A percentile compares a stretch with the other conserved stretches of the same genome.
Evolutionary conservation across 2,113 vertebrate species (phyloP).

Genomic region (Cyanocitta stelleri): DNA sequence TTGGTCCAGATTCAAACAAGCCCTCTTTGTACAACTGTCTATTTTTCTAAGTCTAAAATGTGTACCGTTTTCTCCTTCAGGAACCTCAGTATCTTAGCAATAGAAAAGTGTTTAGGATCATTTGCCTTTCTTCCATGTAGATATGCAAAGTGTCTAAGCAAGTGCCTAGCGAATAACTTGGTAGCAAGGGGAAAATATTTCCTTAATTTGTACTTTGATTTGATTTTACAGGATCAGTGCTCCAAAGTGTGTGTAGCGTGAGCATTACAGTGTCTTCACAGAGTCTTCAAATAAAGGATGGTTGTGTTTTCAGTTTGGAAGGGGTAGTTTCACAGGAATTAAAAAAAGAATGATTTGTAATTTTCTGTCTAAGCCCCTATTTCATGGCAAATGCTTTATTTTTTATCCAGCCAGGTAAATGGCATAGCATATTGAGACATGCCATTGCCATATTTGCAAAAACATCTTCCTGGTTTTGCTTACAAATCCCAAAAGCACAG

Average conservation of each 20-base stretch:
- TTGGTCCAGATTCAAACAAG: neutral
- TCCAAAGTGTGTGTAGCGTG: neutral
- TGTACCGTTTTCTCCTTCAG: neutral
- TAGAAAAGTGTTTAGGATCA: neutral
- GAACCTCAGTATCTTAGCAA: neutral
- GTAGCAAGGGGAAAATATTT: neutral
- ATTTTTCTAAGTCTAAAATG: neutral
- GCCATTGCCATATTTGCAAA: neutral
- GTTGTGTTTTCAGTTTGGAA: neutral
- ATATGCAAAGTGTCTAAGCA: neutral
- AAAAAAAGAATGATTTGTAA: neutral
- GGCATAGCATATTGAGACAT: neutral
- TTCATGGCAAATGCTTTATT: neutral
- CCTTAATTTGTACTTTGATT: neutral
- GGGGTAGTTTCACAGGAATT: neutral
- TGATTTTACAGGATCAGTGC: neutral
- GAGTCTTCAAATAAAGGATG: neutral
- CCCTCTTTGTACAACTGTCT: neutral
- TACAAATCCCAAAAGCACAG: neutral
- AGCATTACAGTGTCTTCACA: neutral
- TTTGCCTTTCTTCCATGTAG: neutral
- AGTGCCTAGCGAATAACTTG: neutral
- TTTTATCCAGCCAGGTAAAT: neutral
- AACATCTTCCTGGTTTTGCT: neutral
- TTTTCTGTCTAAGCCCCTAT: neutral